Base-by-base conservation (phyloP, 23 tunicate genomes). In the Trididemnum clinides region DNA sequence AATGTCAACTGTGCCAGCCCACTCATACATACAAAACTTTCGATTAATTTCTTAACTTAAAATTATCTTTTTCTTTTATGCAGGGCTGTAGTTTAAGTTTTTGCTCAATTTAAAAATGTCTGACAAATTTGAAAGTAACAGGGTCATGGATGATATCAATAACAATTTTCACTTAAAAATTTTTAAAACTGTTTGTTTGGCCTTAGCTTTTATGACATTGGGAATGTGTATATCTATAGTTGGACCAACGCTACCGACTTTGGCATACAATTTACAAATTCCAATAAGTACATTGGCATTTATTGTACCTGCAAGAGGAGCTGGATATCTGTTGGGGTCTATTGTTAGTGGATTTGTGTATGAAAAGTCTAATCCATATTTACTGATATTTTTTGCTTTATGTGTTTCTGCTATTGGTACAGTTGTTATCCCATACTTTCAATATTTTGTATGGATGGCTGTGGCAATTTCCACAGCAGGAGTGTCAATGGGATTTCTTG, bases 191-290 rank as follows among this genome's bases (percentile, higher is more conserved):
- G 25, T 73, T 19, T 73, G 80, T 37, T 36, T 73, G 22, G 37
- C 31, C 7, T 5, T 73, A 3, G 80, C 57, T 2, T 78, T 83
- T 87, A 19, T 87, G 15, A 1, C 50, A 1, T 69, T 80, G 84
- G 96, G 96, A 32, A 4, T 91, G n/a, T 79, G 64, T 39, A 76
- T 91, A 22, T 84, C 96, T 20, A 27, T 91, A 26, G 34, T 89
- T 30, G 96, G 96, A 80, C 96, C 96, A 34, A 71, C 96, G 12
- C 51, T 91, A 21, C 96, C 96, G 1, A 91, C 96, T 23, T 80
- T 91, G 26, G 87, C 96, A 7, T 49, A 86, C 82, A 91, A 91
- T 39, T 33, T 91, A 12, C 44, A 80, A 66, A 50, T 77, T 27
- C 51, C 33, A 1, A 89, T 80, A 19, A 72, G 64, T 26, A 35